Evolutionary conservation across 2,888 invertebrate genomes (phyloP), one percentile per base, ranked within the genome.

Genomic region (Drosophila nr. perissopoda): DNA sequence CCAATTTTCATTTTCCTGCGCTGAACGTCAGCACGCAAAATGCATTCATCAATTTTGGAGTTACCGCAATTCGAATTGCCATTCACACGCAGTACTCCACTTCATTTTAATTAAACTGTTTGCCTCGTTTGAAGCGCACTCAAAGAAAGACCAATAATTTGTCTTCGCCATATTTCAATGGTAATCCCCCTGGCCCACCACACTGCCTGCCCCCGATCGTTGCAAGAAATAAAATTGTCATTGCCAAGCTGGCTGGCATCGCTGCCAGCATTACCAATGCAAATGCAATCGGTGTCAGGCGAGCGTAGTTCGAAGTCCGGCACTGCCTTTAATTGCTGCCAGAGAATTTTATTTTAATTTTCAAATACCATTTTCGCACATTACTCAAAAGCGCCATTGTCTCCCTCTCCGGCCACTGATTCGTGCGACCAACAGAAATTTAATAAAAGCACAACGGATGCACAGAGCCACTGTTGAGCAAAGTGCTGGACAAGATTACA

Each of bases 71-170:
- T 83, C 61, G 64, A 70, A 81, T 77, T 78, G 78, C 86, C 76
- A 81, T 79, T 84, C 83, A 74, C 83, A 84, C 91, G 89, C 75
- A 79, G 70, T 76, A 72, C 64, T 78, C 75, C 86, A 74, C 74
- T 89, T 74, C 69, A 72, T 85, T 86, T 82, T 79, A 74, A 87
- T 82, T 81, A 86, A 88, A 86, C 87, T 75, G 82, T 69, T 83
- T 71, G 64, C 72, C 72, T 73, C 74, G 59, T 76, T 87, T 87
- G 57, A 60, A 78, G 71, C 70, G 61, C 72, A 65, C 81, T 85
- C 86, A 81, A 73, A 77, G 86, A 79, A 89, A 89, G 74, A 81
- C 90, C 88, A 88, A 88, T 88, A 81, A 86, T 88, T 89, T 86
- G 81, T 79, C 81, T 83, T 82, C 52, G 62, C 74, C 76, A 86